Base-by-base conservation (phyloP, 1,140 invertebrate species). In the Samia ricini region DNA sequence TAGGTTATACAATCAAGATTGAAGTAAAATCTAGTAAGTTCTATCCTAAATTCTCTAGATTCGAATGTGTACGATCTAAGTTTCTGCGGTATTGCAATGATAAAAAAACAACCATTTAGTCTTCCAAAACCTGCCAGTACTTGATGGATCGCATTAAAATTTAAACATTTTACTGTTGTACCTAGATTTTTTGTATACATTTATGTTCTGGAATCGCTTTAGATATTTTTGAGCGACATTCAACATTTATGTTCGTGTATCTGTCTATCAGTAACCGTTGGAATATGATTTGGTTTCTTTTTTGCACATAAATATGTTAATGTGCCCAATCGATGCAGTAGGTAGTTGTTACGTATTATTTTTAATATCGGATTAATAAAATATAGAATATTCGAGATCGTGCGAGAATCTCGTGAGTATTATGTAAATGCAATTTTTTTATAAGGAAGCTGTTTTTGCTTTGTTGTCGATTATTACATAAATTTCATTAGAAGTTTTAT, bases 341-440 rank as follows among this genome's bases (percentile, higher is more conserved):
- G n/a, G 36, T 15, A 42, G 33, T 15, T 15, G 33, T 15, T 15
- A 12, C 1, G 33, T 42, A 15, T 5, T 42, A 15, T 15, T 42
- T 42, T 42, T 12, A 1, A 15, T 15, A 3, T 12, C 33, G 33
- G n/a, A 42, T 15, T 3, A 42, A 15, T 42, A 15, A 15, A 42
- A 22, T 18, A 15, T 55, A 12, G 52, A 55, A 55, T n/a, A n/a
- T 55, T 55, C 52, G 20, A 55, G 52, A 55, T 55, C 52, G 22
- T 12, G 52, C 12, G 52, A 55, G 20, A 12, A 18, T 55, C 52
- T 55, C 52, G 52, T 55, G 52, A 22, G 6, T 4, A 55, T 23
- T 55, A 55, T 55, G 52, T 24, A 21, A 52, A 51, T 51, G 1
- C 4, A 7, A 19, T 50, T 2, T 12, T 50, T 18, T 50, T 12